Evolutionary conservation across 64 coral and sea anemone species (phyloP), one percentile per base, ranked within the genome.

Genomic region (Montipora cactus): DNA sequence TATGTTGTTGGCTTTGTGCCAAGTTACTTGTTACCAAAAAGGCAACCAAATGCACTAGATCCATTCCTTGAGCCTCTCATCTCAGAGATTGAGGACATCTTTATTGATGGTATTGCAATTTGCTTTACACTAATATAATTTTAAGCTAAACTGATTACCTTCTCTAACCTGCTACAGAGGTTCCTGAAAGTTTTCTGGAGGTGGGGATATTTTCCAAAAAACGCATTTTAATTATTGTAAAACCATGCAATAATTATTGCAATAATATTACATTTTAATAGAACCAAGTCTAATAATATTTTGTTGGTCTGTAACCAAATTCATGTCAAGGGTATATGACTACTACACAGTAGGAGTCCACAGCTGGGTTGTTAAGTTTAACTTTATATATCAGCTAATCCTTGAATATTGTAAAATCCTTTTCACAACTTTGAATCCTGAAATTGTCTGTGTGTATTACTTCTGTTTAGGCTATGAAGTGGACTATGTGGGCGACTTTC

Each of bases 1-100:
- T 90, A 90, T 72, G 89, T 90, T 20, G 16, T 90, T 23, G 89
- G 89, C 7, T 90, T 90, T 90, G 89, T 90, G 0, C 89, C 89
- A 12, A 28, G 5, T 7, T 13, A 37, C 21, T 3, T 44, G 21
- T 23, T 75, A 5, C 73, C 73, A 1, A 75, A 75, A 12, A 75
- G 11, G 21, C 20, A n/a, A 12, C 73, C 73, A 75, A 44, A 10
- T 75, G 20, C 73, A 4, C 21, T 75, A 3, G 73, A 75, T 75
- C 73, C 73, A 75, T 75, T 75, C 10, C 25, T 75, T 5, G 23
- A 75, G 23, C 73, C 73, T 44, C 25, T 75, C 9, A 23, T 75
- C 23, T 44, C 73, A 28, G 73, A 75, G 22, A 44, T 75, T 37
- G 25, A 44, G 20, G 68, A 71, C 68, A 71, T 71, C 14, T 71